A percentile compares a stretch with the other conserved stretches of the same genome.
Conservation (phyloP, 2,113 vertebrate species). For the Microcebus murinus region DNA sequence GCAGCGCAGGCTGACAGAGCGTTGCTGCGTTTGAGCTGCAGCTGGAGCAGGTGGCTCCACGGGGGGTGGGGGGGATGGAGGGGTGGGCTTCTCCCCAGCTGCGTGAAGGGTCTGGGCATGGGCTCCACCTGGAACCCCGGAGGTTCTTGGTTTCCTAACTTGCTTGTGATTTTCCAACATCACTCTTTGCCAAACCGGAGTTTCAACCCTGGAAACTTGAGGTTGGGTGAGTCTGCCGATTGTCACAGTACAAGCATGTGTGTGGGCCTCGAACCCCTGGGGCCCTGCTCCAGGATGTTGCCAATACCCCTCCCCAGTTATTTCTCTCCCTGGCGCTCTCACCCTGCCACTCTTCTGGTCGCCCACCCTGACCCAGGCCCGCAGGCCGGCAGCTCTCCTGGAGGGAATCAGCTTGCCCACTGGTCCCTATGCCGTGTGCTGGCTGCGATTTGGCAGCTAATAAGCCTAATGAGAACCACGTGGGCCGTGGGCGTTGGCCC, state of each 20-base stretch:
- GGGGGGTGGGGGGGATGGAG: no score
- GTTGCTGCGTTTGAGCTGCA: not conserved
- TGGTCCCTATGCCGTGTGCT: conserved; percentile 50
- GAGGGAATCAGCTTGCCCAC: not conserved
- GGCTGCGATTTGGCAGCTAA: conserved; percentile 67
- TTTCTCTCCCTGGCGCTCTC: not conserved
- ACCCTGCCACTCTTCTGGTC: not conserved
- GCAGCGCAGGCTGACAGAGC: not conserved
- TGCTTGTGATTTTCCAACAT: conserved; percentile 21
- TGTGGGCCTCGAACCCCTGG: not conserved
- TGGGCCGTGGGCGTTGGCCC: conserved; percentile 34
- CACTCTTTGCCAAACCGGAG: not conserved
- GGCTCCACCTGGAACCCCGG: not conserved
- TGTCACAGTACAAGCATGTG: not conserved
- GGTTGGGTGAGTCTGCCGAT: not conserved
- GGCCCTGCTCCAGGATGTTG: not conserved
- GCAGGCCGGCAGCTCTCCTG: not conserved
- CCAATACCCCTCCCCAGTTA: not conserved
- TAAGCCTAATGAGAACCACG: conserved; percentile 73
- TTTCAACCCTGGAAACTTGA: conserved; percentile 59
- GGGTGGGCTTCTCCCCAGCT: not conserved
- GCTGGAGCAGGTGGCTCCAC: not conserved
- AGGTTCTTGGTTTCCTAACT: conserved; percentile 27
- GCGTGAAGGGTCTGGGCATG: not conserved
- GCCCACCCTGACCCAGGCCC: not conserved